Base-by-base conservation (phyloP, 2,797 vertebrate genomes). In the Botia kubotai region DNA sequence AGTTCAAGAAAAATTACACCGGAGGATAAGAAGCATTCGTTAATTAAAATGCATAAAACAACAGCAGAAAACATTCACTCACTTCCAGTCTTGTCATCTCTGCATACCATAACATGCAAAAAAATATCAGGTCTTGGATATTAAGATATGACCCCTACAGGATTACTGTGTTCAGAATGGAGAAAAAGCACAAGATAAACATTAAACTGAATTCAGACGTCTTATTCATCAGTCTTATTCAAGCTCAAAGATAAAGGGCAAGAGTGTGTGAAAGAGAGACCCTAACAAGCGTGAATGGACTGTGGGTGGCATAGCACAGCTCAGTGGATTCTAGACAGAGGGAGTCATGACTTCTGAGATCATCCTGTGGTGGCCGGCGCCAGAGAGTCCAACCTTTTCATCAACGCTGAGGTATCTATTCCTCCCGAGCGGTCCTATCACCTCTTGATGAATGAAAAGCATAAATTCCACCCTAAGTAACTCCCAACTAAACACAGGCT, bases 261-360 rank as follows among this genome's bases (percentile, higher is more conserved):
- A 14, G 29, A 46, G 36, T 53, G 16, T 29, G 43, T 23, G 74
- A 65, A 62, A 62, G 16, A 36, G 6, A 36, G 14, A 65, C 62
- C 29, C 16, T 4, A 65, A 65, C 26, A 36, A n/a, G 29, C 62
- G 17, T 65, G 48, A 66, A 33, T 66, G 16, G 13, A 53, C 16
- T 53, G 58, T 77, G 72, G 60, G 72, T 65, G 72, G 78, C 16
- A 72, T 33, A 66, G 77, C 58, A 66, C 21, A 48, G 76, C 60
- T 67, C 6, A 50, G 52, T 55, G 48, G 53, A 73, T 67, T 67
- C 62, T 58, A 21, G 21, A 23, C 3, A 13, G 43, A 19, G 19
- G 55, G 55, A 62, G 63, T 75, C 52, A 66, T 33, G 50, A 80
- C 29, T 72, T 73, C 19, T 3, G 39, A 62, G 63, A 58, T 58